Evolutionary conservation across 2,113 vertebrate genomes (phyloP).

Genomic region (Dermatemys mawii): DNA sequence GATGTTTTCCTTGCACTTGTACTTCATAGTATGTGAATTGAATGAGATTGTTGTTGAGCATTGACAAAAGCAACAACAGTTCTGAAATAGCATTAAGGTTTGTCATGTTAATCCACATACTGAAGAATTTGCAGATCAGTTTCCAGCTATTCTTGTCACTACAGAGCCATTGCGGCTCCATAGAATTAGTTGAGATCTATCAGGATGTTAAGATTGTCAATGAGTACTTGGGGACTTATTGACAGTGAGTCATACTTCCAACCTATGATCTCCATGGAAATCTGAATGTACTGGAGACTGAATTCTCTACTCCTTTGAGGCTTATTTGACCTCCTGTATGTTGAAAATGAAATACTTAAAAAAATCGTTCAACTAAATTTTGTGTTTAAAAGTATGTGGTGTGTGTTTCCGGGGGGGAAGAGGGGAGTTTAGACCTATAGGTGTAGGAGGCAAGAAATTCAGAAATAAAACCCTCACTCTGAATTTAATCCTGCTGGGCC

Average conservation of each 20-base stretch:
- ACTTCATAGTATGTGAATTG: not conserved
- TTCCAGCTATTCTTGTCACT: constrained; percentile 24
- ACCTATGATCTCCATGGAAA: constrained; percentile 40
- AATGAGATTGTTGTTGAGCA: constrained; percentile 4
- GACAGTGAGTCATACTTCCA: constrained; percentile 60
- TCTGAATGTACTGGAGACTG: constrained; percentile 27
- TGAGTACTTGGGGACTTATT: constrained; percentile 63
- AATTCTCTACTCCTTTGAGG: rapidly evolving
- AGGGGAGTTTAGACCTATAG: not conserved
- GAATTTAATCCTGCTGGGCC: not conserved
- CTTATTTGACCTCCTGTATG: not conserved
- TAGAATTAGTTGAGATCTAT: constrained; percentile 59
- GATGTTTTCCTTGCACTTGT: not conserved
- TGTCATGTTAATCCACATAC: constrained; percentile 16
- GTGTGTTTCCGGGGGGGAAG: not conserved
- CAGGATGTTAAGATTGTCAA: constrained; percentile 63
- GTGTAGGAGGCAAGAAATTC: not conserved
- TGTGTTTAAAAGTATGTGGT: not conserved
- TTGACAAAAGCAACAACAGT: constrained; percentile 9
- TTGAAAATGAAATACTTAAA: not conserved
- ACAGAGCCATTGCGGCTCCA: constrained; percentile 50
- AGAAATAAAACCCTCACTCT: not conserved
- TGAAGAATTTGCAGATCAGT: constrained; percentile 11
- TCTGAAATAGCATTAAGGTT: constrained; percentile 4
- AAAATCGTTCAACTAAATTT: too few relatives aligned